Evolutionary conservation across 2,797 vertebrate species (phyloP), one percentile per base, ranked within the genome.

Genomic region (Labeo calbasu): DNA sequence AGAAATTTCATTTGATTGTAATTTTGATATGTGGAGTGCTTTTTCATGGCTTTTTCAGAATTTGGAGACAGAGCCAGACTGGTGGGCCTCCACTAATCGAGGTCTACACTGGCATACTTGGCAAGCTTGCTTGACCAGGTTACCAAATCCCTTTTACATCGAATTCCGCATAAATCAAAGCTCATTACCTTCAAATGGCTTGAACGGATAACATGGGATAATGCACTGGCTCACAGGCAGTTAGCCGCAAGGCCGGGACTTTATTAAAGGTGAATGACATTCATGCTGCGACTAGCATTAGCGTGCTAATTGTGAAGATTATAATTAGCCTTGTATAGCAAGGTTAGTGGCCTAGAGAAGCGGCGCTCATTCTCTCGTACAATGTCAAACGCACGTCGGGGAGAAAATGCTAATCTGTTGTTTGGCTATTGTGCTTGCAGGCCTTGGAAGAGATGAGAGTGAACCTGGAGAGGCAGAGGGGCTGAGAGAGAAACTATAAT

Each of bases 281-380:
- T 83, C 86, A 84, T 79, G 71, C 84, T 83, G 79, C 79, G 85
- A 86, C 88, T 90, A 86, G 86, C 81, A 81, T 86, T 88, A 84
- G 86, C 50, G 73, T 83, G 83, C 87, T 90, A 89, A 90, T 89
- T 91, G 86, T 89, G 61, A 88, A 87, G 86, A 77, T 80, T 79
- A 80, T 86, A 89, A 91, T 90, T 88, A 89, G 88, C 80, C 78
- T 87, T 77, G 84, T 73, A n/a, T 66, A 63, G 83, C 75, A 84
- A 87, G 89, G 87, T 89, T 88, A 89, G 85, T 82, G 84, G 84
- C 83, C 85, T 82, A 71, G 78, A 86, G 86, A 83, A 83, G 78
- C 51, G 68, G 57, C 50, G 71, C 86, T 77, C 66, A 84, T 89
- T 89, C 82, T 81, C 73, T 84, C n/a, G 36, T 80, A 77, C 82